Evolutionary conservation across 2,797 vertebrate genomes (phyloP).

Genomic region (Chelon labrosus): DNA sequence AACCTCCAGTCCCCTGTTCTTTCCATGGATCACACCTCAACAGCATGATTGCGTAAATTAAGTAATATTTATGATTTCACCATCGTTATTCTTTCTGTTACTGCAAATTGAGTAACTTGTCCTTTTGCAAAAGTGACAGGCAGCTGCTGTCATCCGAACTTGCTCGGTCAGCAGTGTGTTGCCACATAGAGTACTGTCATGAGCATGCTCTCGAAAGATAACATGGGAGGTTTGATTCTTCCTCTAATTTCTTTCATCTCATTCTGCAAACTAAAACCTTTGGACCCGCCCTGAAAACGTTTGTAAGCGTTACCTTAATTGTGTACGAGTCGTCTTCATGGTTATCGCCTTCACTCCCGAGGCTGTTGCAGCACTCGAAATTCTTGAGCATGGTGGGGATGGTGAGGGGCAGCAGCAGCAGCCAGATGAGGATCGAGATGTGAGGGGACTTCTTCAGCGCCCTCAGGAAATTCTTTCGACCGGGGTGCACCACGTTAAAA

Average conservation of each 20-base stretch:
- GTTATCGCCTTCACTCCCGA: rapidly evolving
- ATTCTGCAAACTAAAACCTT: neutral
- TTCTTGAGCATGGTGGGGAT: constrained; percentile 76
- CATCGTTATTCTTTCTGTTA: neutral
- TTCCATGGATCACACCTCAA: too few relatives aligned
- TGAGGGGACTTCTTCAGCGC: constrained; percentile 66
- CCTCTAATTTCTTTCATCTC: neutral
- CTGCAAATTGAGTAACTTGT: neutral
- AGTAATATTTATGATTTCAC: neutral
- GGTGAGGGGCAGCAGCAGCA: constrained; percentile 70
- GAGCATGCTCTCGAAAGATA: neutral
- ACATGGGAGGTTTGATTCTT: too few relatives aligned
- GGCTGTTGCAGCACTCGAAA: constrained; percentile 70
- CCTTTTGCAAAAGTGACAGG: too few relatives aligned
- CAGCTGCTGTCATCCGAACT: neutral
- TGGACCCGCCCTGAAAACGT: too few relatives aligned
- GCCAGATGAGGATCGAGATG: constrained; percentile 79
- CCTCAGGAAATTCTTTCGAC: constrained; percentile 67
- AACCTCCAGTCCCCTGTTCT: neutral
- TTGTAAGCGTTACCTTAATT: constrained; percentile 50
- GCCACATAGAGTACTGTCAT: neutral
- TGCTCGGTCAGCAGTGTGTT: neutral
- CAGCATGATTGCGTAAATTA: neutral
- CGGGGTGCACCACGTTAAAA: constrained; percentile 76
- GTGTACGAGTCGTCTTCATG: neutral